phyloP scores from a whole-genome alignment of 2,797 vertebrate species.

The Parauchenoglanis punctatus region DNA sequence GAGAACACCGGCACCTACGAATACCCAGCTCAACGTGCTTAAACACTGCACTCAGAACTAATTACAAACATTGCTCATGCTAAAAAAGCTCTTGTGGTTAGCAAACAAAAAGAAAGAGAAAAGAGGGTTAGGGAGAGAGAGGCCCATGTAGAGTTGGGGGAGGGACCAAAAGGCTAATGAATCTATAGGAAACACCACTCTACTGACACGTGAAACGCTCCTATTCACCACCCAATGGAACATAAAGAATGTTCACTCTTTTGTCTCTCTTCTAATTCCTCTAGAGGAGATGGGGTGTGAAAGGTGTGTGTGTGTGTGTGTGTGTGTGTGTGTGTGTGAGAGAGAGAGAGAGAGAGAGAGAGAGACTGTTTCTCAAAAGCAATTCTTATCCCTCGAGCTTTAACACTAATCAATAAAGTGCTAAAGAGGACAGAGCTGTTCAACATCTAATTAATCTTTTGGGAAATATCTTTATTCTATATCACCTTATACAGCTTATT shows the following conservation, averaged over 20 bases:
- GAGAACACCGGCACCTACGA: constrained; percentile 83
- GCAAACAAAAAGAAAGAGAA: constrained; percentile 81
- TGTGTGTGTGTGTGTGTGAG: constrained; percentile 33
- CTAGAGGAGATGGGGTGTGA: constrained; percentile 85
- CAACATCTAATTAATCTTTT: constrained; percentile 48
- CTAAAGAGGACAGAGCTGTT: constrained; percentile 50
- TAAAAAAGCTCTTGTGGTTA: constrained; percentile 88
- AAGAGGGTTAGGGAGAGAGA: constrained; percentile 77
- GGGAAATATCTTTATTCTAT: constrained; percentile 29
- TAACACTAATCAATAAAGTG: constrained; percentile 53
- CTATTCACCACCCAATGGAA: constrained; percentile 90
- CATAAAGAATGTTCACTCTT: constrained; percentile 89
- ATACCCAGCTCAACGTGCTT: constrained; percentile 88
- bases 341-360: constrained; percentile 21
- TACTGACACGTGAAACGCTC: constrained; percentile 93
- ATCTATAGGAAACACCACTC: constrained; percentile 95
- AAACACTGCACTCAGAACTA: constrained; percentile 92
- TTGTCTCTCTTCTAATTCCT: constrained; percentile 96
- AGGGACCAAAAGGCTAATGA: constrained; percentile 92
- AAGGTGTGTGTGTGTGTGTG: constrained; percentile 72
- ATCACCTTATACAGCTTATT: not conserved
- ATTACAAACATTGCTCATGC: constrained; percentile 91
- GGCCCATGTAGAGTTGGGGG: constrained; percentile 80
- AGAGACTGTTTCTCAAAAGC: constrained; percentile 37
- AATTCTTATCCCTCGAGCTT: constrained; percentile 46